A percentile compares a stretch with the other conserved stretches of the same genome.
phyloP scores from a whole-genome alignment of 2,888 invertebrate genomes.

The Neoitamus cyanurus region DNA sequence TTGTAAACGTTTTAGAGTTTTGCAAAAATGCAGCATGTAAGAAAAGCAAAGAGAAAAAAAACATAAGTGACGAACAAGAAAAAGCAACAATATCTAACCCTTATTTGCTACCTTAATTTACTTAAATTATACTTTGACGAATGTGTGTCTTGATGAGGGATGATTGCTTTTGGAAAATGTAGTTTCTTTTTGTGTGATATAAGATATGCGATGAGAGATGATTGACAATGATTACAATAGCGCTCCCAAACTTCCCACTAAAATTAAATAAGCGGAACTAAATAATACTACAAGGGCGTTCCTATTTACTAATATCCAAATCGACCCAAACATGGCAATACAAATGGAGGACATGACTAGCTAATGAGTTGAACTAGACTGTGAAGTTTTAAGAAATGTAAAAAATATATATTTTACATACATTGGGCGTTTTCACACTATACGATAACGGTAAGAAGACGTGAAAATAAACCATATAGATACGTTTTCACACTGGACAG shows the following conservation, averaged over 20 bases:
- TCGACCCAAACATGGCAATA: too few species aligned
- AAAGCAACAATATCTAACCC: conserved; percentile 36
- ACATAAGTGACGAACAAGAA: conserved; percentile 46
- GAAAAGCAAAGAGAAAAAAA: conserved; percentile 52
- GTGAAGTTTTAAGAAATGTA: too few species aligned
- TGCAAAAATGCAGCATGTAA: conserved; percentile 52
- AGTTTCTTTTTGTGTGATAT: neutral
- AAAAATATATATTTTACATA: too few species aligned
- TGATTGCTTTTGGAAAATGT: neutral
- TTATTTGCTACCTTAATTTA: conserved; percentile 22
- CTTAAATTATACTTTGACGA: neutral
- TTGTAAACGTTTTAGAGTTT: conserved; percentile 29
- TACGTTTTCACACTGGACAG: too few species aligned
- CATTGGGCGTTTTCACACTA: too few species aligned
- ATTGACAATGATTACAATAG: neutral
- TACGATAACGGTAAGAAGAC: too few species aligned
- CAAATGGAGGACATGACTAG: too few species aligned
- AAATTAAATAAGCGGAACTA: too few species aligned
- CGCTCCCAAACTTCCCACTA: neutral
- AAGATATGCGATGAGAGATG: neutral
- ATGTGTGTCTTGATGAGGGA: neutral
- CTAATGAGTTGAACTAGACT: too few species aligned
- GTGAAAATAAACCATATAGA: too few species aligned
- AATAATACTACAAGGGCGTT: too few species aligned
- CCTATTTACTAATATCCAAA: too few species aligned